Evolutionary conservation across 1,140 invertebrate genomes (phyloP), one percentile per base, ranked within the genome.

Genomic region (Ooceraea biroi): DNA sequence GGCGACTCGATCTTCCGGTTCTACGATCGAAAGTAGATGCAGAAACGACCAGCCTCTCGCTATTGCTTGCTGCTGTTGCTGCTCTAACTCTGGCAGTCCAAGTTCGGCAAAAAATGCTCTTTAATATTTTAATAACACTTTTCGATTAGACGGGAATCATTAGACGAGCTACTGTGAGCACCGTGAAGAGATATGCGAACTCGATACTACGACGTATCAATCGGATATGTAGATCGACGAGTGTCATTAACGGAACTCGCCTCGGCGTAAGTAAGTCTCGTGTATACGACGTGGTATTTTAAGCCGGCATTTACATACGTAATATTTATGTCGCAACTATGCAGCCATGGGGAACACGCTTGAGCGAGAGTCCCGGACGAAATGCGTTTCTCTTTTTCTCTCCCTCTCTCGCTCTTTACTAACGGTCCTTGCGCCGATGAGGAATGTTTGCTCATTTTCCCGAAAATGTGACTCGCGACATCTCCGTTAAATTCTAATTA

Each of bases 1-100:
- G 80, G 69, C 69, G 85, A 91, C 87, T 87, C 73, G 87, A 90
- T 91, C 89, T 91, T 92, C 91, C 91, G 90, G 90, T 91, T 91
- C 76, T 88, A 65, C 90, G 88, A 92, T 90, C 88, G 85, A 90
- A 91, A 87, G 87, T 90, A 88, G 86, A 83, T 78, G 82, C 46
- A 77, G 68, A 80, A 80, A 65, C 48, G 48, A 22, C 61, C 11
- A 44, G 65, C 52, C 65, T 58, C 19, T 72, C 77, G 30, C 17
- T 46, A 14, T 50, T 82, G 25, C 58, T n/a, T n/a, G n/a, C n/a
- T n/a, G n/a, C n/a, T n/a, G n/a, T n/a, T n/a, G n/a, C 22, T 61
- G 48, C 52, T 68, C 22, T n/a, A 27, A 46, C 69, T 69, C 36
- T 19, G 46, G 41, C 10, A 50, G 48, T 27, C 27, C 14, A 57